These are phyloP conservation scores for Periphyllus acericola DNA, from an alignment of 2,888 invertebrate species.

Conservation along the genomic window DNA sequence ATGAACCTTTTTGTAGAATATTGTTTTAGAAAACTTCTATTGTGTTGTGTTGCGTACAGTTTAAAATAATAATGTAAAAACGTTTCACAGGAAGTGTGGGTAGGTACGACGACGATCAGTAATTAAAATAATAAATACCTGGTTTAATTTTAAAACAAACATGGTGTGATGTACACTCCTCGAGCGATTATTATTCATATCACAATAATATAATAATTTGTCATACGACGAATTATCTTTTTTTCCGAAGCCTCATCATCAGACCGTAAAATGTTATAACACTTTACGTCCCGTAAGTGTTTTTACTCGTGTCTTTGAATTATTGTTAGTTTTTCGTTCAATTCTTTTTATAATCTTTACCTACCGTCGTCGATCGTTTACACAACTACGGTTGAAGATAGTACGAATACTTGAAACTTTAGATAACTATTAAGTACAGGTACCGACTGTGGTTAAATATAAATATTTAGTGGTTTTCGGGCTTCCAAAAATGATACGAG, in stretches of 20 bases:
- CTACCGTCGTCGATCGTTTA: neutral
- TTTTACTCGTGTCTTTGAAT: neutral
- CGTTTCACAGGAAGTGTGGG: neutral
- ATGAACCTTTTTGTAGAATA: neutral
- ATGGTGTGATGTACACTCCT: neutral
- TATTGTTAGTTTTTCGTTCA: neutral
- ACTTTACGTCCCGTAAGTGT: neutral
- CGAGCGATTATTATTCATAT: neutral
- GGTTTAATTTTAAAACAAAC: neutral
- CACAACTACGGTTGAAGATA: neutral
- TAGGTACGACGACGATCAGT: neutral
- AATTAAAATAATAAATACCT: conserved; percentile 9
- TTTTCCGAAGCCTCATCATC: neutral
- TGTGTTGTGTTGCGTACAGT: neutral
- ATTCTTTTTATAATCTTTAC: neutral
- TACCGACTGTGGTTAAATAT: neutral
- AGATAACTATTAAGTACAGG: neutral
- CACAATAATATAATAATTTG: neutral
- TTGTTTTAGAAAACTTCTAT: conserved; percentile 18
- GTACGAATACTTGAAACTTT: neutral
- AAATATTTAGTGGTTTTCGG: neutral
- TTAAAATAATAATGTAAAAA: conserved; percentile 2
- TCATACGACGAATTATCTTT: neutral
- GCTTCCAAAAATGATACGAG: too few species aligned
- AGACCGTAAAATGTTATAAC: neutral